Percentiles rank a stretch among this genome's conserved stretches.
These are phyloP conservation scores for Temnothorax longispinosus DNA, from an alignment of 1,140 invertebrate species.

Conservation along the genomic window DNA sequence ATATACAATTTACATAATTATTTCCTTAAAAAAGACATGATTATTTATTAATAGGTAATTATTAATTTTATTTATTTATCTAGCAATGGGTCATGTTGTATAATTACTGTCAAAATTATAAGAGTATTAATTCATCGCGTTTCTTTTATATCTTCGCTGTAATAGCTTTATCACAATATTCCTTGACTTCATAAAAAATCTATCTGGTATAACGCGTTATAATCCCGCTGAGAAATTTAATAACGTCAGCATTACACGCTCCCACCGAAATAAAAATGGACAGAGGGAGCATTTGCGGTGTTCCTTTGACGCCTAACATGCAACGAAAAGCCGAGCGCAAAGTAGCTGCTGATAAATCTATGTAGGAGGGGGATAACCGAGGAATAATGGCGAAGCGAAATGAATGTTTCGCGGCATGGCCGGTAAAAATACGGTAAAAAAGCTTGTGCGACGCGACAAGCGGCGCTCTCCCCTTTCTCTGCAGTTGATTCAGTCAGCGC, in stretches of 20 bases:
- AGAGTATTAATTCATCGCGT: neutral
- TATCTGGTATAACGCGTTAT: neutral
- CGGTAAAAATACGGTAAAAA: slow-evolving; percentile 58
- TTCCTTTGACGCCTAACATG: slow-evolving; percentile 55
- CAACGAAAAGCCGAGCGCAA: slow-evolving; percentile 57
- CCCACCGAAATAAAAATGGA: slow-evolving; percentile 31
- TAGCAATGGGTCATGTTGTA: neutral
- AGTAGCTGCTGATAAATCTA: slow-evolving; percentile 58
- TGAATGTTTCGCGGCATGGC: slow-evolving; percentile 40
- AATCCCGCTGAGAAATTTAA: slow-evolving; percentile 23
- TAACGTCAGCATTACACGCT: slow-evolving; percentile 39
- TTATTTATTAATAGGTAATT: neutral
- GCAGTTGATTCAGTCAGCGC: slow-evolving; percentile 46
- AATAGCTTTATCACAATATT: slow-evolving; percentile 17
- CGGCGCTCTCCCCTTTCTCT: neutral
- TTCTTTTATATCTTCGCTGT: neutral
- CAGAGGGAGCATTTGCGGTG: slow-evolving; percentile 43
- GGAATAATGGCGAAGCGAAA: slow-evolving; percentile 53
- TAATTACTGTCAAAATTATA: neutral
- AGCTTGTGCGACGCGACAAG: slow-evolving; percentile 12
- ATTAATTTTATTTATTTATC: neutral
- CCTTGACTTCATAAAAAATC: slow-evolving; percentile 12
- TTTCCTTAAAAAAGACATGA: neutral
- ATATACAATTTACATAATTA: neutral
- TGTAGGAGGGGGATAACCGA: slow-evolving; percentile 36